These are phyloP conservation scores for Pygoscelis adeliae DNA, from an alignment of 2,113 vertebrate species.

Conservation along the genomic window DNA sequence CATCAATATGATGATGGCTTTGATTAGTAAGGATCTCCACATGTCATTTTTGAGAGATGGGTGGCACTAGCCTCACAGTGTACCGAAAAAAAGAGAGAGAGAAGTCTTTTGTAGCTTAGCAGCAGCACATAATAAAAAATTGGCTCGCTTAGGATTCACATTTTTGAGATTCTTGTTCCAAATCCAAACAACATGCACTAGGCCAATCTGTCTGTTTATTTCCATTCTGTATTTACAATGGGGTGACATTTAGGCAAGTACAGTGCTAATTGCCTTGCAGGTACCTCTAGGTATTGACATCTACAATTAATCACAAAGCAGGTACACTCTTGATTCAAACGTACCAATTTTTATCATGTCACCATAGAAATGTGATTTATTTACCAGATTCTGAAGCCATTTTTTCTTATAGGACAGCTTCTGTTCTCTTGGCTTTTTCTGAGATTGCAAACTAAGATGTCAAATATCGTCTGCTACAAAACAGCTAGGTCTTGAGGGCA, in stretches of 20 bases:
- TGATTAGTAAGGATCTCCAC: not conserved
- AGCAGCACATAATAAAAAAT: not conserved
- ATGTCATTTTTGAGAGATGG: not conserved
- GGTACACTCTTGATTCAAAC: not conserved
- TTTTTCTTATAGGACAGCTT: not conserved
- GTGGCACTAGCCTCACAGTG: not conserved
- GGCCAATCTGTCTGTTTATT: slow-evolving; percentile 53
- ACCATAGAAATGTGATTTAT: not conserved
- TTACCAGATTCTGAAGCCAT: not conserved
- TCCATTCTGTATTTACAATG: slow-evolving; percentile 24
- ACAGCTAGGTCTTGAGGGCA: not conserved
- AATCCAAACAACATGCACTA: slow-evolving; percentile 31
- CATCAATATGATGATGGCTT: not conserved
- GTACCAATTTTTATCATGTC: not conserved
- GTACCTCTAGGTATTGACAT: slow-evolving; percentile 18
- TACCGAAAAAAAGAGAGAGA: not conserved
- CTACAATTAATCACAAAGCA: not conserved
- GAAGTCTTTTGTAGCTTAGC: not conserved
- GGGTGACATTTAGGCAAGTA: slow-evolving; percentile 17
- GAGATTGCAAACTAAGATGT: slow-evolving; percentile 6
- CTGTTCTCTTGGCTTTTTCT: not conserved
- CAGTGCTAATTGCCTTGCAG: slow-evolving; percentile 45
- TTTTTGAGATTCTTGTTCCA: not conserved
- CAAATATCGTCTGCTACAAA: not conserved
- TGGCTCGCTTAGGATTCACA: not conserved